A percentile compares a stretch with the other conserved stretches of the same genome.
These are phyloP conservation scores for Leucozona laternaria DNA, from an alignment of 2,888 invertebrate genomes.

Conservation along the genomic window DNA sequence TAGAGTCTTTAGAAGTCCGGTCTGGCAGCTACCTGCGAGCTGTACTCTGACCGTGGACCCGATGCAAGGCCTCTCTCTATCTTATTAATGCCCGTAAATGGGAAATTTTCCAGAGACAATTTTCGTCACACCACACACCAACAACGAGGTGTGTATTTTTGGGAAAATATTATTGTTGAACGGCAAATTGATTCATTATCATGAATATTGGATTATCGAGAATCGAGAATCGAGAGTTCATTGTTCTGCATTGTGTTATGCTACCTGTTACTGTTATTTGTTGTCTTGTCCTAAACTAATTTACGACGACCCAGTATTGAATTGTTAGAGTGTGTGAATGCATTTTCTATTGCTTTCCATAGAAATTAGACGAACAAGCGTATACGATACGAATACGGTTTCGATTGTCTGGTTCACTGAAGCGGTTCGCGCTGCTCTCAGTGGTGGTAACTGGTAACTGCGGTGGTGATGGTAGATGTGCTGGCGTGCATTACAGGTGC, in stretches of 20 bases:
- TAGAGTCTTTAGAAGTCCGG: slow-evolving; percentile 67
- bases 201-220: slow-evolving; percentile 61
- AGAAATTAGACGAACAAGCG: slow-evolving; percentile 48
- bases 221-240: slow-evolving; percentile 69
- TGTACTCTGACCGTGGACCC: slow-evolving; percentile 66
- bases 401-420: slow-evolving; percentile 70
- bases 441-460: slow-evolving; percentile 9
- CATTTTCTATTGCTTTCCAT: slow-evolving; percentile 66
- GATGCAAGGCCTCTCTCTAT: slow-evolving; percentile 69
- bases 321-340: slow-evolving; percentile 47
- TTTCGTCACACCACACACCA: neutral
- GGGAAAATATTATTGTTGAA: slow-evolving; percentile 51
- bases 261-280: slow-evolving; percentile 58
- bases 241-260: slow-evolving; percentile 48
- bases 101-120: slow-evolving; percentile 63
- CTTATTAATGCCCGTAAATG: slow-evolving; percentile 56
- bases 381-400: slow-evolving; percentile 30
- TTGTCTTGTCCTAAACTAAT: slow-evolving; percentile 69
- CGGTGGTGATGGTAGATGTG: slow-evolving; percentile 54
- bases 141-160: slow-evolving; percentile 49
- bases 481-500: slow-evolving; percentile 81
- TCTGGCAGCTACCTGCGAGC: slow-evolving; percentile 64
- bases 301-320: slow-evolving; percentile 55
- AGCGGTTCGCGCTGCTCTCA: slow-evolving; percentile 33
- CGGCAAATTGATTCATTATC: slow-evolving; percentile 74